Percentiles rank a stretch among this genome's conserved stretches.
Conservation (phyloP, 2,113 vertebrate species). For the Oreochromis niloticus region DNA sequence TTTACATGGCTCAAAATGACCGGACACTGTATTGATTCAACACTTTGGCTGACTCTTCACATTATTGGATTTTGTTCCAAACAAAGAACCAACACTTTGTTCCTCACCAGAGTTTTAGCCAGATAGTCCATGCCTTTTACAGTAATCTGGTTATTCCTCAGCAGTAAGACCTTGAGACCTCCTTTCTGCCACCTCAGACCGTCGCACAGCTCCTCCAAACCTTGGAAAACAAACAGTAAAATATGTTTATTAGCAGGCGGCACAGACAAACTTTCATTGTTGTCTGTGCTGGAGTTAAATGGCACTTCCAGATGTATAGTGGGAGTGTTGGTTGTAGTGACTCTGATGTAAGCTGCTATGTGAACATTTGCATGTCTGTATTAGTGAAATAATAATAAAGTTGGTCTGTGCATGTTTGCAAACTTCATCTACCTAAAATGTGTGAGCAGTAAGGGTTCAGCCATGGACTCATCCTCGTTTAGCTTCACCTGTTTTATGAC, state of each 20-base stretch:
- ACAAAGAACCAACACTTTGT: not conserved
- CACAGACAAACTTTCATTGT: not conserved
- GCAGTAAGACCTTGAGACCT: constrained; percentile 63
- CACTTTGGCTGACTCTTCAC: not conserved
- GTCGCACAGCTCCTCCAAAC: constrained; percentile 74
- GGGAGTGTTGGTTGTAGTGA: not conserved
- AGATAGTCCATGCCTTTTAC: constrained; percentile 63
- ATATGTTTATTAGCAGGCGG: not conserved
- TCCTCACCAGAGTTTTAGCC: constrained; percentile 68
- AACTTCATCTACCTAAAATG: not conserved
- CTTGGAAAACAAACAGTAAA: constrained; percentile 16
- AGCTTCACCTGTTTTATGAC: not conserved
- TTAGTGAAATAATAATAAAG: not conserved
- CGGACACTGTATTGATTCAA: not conserved
- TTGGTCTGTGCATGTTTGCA: not conserved
- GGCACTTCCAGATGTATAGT: constrained; percentile 6
- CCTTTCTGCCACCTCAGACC: constrained; percentile 59
- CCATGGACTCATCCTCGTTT: not conserved
- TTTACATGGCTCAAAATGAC: not conserved
- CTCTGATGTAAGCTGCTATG: not conserved
- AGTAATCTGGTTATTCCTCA: constrained; percentile 74
- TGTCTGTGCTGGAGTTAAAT: not conserved
- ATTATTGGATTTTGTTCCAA: not conserved
- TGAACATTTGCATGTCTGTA: not conserved
- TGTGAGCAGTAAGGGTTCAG: not conserved